Base-by-base conservation (phyloP, 2,888 invertebrate genomes). In the Agrochola lychnidis region DNA sequence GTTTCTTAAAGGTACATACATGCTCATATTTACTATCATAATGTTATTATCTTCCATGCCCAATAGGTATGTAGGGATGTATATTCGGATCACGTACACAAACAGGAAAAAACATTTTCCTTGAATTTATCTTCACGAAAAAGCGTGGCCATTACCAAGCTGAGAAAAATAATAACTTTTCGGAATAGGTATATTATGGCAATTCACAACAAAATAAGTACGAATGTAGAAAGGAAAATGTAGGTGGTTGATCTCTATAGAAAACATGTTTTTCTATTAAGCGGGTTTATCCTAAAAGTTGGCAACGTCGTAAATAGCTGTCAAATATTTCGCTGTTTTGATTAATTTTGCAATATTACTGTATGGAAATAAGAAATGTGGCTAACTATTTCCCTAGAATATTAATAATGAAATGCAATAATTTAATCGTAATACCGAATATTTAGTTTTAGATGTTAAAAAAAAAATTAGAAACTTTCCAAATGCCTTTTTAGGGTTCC, bases 41-140 rank as follows among this genome's bases (percentile, higher is more conserved):
- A 57, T 73, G 76, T 73, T 81, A 68, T 73, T 81, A 68, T 78
- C 9, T 75, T 73, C 14, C 63, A 81, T 72, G 42, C 0, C 51
- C 25, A 45, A 36, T 45, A 64, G 12, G 1, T 71, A 76, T 6
- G 48, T 74, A 40, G 7, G 14, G n/a, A 42, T 40, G 5, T 76
- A 79, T 42, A 84, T 81, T 87, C 81, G 53, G 30, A 68, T 73
- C 86, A 84, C 87, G 84, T 80, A 76, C 81, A 61, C 66, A 86
- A 87, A 87, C 86, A 87, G 86, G 87, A 87, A 87, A 87, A 84
- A 85, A 82, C 80, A 81, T 87, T 45, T 85, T 82, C 84, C 78
- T 61, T 71, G 72, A 85, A 80, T 85, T 80, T 85, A 87, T 87
- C 84, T 83, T 71, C 63, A 51, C 51, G 66, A 85, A 86, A 83